Conservation (phyloP, 2,888 invertebrate species). For the Oscheius sp. region DNA sequence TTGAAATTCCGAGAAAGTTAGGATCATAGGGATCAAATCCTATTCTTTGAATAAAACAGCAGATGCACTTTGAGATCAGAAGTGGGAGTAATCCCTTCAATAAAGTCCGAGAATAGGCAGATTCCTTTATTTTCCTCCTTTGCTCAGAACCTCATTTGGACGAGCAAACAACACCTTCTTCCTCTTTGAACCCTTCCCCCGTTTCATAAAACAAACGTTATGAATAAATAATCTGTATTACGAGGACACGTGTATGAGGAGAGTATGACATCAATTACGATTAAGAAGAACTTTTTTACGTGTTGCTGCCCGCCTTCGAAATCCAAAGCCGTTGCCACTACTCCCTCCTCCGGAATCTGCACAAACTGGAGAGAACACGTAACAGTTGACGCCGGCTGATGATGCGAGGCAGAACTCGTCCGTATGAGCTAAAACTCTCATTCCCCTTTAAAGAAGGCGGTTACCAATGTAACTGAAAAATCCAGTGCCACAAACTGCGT, state of each 20-base stretch:
- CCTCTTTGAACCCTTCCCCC: not conserved
- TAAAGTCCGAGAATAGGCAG: too few species aligned
- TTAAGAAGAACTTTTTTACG: constrained; percentile 23
- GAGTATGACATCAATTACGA: constrained; percentile 31
- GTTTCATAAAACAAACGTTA: constrained; percentile 3
- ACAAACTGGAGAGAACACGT: constrained; percentile 64
- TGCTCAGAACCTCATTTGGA: too few species aligned
- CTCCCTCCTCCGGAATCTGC: constrained; percentile 29
- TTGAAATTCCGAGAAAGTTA: too few species aligned
- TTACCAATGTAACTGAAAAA: constrained; percentile 70
- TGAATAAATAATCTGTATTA: constrained; percentile 35
- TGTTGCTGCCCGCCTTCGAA: not conserved
- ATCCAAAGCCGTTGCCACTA: constrained; percentile 10
- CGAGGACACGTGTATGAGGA: constrained; percentile 20
- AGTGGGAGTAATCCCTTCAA: too few species aligned
- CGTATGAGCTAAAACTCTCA: constrained; percentile 61
- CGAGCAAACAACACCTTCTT: too few species aligned
- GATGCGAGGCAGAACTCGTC: constrained; percentile 67
- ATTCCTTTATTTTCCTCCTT: too few species aligned
- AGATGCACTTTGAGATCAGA: too few species aligned
- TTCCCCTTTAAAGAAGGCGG: not conserved
- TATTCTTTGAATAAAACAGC: too few species aligned
- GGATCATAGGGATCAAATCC: too few species aligned
- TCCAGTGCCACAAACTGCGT: constrained; percentile 72
- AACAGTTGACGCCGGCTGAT: constrained; percentile 66